Percentiles rank a stretch among this genome's conserved stretches.
Conservation (phyloP, 1,140 invertebrate species). For the Cephus cinctus region DNA sequence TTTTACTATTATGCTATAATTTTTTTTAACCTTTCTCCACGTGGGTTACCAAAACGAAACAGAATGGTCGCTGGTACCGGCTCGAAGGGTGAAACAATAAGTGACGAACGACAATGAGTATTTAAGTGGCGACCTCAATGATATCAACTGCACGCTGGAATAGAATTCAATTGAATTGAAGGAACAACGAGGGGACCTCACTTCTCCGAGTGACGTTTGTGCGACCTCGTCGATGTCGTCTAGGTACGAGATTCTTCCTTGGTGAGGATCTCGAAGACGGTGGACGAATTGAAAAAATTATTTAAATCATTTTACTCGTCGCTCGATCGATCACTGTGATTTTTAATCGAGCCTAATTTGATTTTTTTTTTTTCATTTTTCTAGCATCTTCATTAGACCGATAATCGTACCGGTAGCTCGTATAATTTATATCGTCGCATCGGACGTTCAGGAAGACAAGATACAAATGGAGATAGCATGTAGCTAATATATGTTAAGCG, state of each 20-base stretch:
- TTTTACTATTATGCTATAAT: neutral
- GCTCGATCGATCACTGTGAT: no score
- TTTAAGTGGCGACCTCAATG: conserved; percentile 56
- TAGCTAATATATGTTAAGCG: conserved; percentile 32
- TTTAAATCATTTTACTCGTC: no score
- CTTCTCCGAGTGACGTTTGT: conserved; percentile 24
- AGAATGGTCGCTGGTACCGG: conserved; percentile 37
- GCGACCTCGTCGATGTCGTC: conserved; percentile 15
- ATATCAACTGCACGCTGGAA: conserved; percentile 53
- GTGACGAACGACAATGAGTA: conserved; percentile 54
- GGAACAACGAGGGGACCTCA: conserved; percentile 44
- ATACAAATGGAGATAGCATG: conserved; percentile 39
- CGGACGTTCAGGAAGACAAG: no score
- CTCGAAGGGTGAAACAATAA: conserved; percentile 55
- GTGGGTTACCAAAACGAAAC: conserved; percentile 32
- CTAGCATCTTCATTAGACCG: no score
- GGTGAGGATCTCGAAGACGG: no score
- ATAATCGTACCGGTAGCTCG: no score
- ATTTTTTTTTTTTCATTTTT: no score
- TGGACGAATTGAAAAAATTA: no score
- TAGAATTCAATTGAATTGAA: conserved; percentile 57
- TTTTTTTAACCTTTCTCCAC: conserved; percentile 3
- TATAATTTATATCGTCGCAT: no score
- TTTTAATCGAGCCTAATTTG: no score
- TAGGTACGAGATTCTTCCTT: no score